Conservation (phyloP, 2,888 invertebrate species). For the Pachydiplax longipennis region DNA sequence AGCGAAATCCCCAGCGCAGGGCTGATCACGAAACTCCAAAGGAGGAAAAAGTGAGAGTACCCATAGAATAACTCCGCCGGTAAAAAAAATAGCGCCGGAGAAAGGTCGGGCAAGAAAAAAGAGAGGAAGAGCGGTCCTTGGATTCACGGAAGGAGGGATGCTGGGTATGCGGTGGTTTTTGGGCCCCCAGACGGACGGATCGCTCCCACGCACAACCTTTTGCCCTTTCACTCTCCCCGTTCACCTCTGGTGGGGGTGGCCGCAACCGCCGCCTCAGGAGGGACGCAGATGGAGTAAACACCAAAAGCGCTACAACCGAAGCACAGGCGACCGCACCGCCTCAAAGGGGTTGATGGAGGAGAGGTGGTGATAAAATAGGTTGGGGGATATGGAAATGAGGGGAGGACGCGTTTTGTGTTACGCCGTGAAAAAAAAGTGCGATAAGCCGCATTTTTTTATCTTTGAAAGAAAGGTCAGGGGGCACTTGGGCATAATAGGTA, state of each 20-base stretch:
- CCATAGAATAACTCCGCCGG: background rate
- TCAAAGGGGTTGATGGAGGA: background rate
- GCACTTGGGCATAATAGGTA: background rate
- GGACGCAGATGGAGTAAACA: background rate
- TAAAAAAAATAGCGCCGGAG: background rate
- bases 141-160: background rate
- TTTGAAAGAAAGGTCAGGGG: background rate
- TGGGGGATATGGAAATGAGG: background rate
- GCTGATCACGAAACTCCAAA: background rate
- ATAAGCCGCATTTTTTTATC: background rate
- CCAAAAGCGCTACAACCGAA: background rate
- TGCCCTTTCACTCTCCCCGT: background rate
- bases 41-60: background rate
- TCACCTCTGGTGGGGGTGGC: no score
- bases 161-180: background rate
- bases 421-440: background rate
- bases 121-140: background rate
- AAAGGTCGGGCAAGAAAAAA: background rate
- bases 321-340: background rate
- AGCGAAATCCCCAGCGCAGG: background rate
- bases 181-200: background rate
- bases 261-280: no score
- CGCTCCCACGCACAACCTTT: background rate
- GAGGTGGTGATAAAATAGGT: background rate
- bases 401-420: background rate